Evolutionary conservation across 2,888 invertebrate species (phyloP), one percentile per base, ranked within the genome.

Genomic region (Chalcis sispes): DNA sequence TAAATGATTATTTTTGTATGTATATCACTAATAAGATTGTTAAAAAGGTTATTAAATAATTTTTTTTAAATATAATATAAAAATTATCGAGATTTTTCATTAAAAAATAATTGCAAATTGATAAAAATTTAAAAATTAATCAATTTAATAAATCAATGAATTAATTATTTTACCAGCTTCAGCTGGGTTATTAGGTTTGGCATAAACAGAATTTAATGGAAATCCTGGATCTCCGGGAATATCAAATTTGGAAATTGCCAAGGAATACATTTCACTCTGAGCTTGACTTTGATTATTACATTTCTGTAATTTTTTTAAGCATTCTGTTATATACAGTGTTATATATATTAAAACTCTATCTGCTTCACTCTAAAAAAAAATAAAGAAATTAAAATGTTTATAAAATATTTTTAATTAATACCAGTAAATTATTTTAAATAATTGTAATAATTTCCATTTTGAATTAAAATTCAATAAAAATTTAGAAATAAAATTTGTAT

Each of bases 301-400:
- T 89, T 95, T 95, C 86, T 98, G 97, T 32, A 99, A 90, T 83
- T 95, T 94, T 88, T 99, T 98, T 79, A 99, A 90, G 85, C 99
- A 99, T 89, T 99, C 99, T 0, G 98, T 98, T 82, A 99, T 96
- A 88, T 99, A 99, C 46, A 99, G 90, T 0, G 98, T 99, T 59
- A 99, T 92, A 88, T 99, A 99, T 83, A 99, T 99, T 29, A 99
- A 90, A 25, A 98, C 96, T 84, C 99, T 92, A 89, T 99, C 99
- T 10, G 98, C 94, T 89, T 98, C 98, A 82, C 96, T 98, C 96
- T 98, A 89, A 71, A 92, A 91, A 46, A 23, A 8, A 46, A 23
- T 79, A 79, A 78, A 80, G 46, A 52, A 69, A 59, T 36, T 59
- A n/a, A 46, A 54, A 71, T 15, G 48, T 40, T 58, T 56, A 1